These are phyloP conservation scores for Rachycentron canadum DNA, from an alignment of 2,797 vertebrate species.

Conservation along the genomic window DNA sequence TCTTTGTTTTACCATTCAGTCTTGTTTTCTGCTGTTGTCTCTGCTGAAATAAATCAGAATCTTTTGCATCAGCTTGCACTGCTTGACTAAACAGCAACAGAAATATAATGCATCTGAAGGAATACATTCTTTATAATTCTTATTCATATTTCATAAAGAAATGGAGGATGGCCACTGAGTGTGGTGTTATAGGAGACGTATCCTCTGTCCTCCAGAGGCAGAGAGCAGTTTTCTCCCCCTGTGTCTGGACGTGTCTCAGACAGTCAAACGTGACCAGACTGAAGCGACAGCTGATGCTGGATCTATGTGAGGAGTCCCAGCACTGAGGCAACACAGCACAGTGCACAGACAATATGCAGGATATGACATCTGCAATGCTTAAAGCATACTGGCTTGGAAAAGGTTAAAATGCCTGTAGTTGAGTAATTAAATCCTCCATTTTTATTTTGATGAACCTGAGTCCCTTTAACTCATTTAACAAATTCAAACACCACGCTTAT, in stretches of 20 bases:
- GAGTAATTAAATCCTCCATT: not conserved
- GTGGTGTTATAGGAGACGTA: slow-evolving; percentile 10
- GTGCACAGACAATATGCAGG: not conserved
- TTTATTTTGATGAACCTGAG: not conserved
- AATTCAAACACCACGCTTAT: not conserved
- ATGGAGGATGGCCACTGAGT: not conserved
- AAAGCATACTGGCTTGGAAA: not conserved
- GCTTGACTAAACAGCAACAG: slow-evolving; percentile 10
- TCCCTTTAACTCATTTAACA: not conserved
- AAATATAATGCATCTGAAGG: not conserved
- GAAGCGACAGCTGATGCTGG: slow-evolving; percentile 56
- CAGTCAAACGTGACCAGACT: slow-evolving; percentile 82
- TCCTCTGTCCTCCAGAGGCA: slow-evolving; percentile 34
- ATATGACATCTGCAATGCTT: not conserved
- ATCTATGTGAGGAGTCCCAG: slow-evolving; percentile 18
- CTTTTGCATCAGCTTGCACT: slow-evolving; percentile 18
- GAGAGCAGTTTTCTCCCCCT: slow-evolving; percentile 15
- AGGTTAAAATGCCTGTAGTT: not conserved
- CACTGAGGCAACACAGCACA: not conserved
- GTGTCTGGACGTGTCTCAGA: slow-evolving; percentile 67
- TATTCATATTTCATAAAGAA: not conserved
- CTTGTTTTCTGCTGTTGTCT: slow-evolving; percentile 27
- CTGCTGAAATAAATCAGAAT: slow-evolving; percentile 52
- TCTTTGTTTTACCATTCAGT: slow-evolving; percentile 11
- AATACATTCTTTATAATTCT: not conserved